These are phyloP conservation scores for Celastrina argiolus DNA, from an alignment of 2,888 invertebrate species.

Conservation along the genomic window DNA sequence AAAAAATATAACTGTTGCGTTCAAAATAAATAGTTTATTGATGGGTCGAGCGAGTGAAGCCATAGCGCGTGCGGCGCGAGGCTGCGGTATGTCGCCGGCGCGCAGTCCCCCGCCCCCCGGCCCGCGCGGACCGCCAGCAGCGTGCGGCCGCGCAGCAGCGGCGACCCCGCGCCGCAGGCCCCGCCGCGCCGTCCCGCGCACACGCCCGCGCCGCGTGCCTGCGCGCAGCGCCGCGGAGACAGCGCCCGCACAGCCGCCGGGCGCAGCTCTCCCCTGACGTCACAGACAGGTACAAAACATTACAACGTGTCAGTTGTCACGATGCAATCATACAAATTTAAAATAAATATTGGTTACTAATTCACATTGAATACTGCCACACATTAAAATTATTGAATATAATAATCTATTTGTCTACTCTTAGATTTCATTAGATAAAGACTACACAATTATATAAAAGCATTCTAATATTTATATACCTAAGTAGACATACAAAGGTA, in stretches of 20 bases:
- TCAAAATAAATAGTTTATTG: slow-evolving; percentile 14
- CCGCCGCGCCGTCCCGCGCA: slow-evolving; percentile 35
- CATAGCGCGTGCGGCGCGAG: slow-evolving; percentile 47
- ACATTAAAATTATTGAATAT: no score
- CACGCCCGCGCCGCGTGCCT: slow-evolving; percentile 34
- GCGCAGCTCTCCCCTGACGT: slow-evolving; percentile 42
- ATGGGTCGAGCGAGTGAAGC: slow-evolving; percentile 40
- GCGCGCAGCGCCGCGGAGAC: slow-evolving; percentile 32
- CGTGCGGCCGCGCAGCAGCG: slow-evolving; percentile 43
- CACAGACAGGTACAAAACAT: neutral
- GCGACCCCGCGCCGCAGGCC: slow-evolving; percentile 58
- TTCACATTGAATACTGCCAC: no score
- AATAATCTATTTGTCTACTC: no score
- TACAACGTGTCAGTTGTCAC: no score
- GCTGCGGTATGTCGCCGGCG: slow-evolving; percentile 52
- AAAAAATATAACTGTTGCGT: neutral
- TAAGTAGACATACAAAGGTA: no score
- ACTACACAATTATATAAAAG: no score
- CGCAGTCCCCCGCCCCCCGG: slow-evolving; percentile 46
- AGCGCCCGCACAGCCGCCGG: slow-evolving; percentile 33
- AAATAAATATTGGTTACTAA: no score
- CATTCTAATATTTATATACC: neutral
- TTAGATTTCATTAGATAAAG: no score
- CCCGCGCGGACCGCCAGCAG: slow-evolving; percentile 40
- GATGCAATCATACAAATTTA: no score